phyloP scores from a whole-genome alignment of 2,888 invertebrate genomes.

The Galerucella calmariensis region DNA sequence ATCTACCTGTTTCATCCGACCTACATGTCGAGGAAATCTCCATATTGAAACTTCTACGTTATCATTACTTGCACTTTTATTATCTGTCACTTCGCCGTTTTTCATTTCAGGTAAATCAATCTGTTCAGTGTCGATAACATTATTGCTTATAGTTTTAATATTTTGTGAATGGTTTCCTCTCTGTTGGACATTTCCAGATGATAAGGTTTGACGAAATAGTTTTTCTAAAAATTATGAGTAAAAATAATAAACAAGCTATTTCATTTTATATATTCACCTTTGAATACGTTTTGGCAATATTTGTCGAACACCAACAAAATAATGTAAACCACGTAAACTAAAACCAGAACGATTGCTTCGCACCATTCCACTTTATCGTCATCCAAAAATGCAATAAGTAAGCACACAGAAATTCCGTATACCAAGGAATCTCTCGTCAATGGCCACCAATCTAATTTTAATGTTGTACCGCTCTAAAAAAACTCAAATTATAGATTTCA shows the following conservation, averaged over 20 bases:
- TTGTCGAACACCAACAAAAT: slow-evolving; percentile 19
- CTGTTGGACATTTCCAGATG: not conserved
- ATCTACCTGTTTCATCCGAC: too few relatives aligned
- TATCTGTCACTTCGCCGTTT: not conserved
- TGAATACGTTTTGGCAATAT: slow-evolving; percentile 9
- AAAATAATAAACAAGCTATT: not conserved
- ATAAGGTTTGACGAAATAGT: not conserved
- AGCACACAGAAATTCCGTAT: slow-evolving; percentile 24
- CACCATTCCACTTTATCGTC: slow-evolving; percentile 28
- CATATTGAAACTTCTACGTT: not conserved
- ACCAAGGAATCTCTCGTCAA: slow-evolving; percentile 24
- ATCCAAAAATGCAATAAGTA: slow-evolving; percentile 21
- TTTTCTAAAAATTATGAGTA: not conserved
- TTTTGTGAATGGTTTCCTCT: not conserved
- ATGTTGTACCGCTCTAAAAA: slow-evolving; percentile 17
- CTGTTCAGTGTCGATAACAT: not conserved
- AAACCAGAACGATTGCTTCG: slow-evolving; percentile 19
- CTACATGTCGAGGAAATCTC: slow-evolving; percentile 5
- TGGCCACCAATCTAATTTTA: slow-evolving; percentile 28
- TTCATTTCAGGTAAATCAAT: not conserved
- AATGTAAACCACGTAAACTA: slow-evolving; percentile 19
- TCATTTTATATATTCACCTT: slow-evolving; percentile 1
- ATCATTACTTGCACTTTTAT: not conserved
- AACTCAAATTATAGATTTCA: not conserved
- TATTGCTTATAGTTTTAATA: slow-evolving; percentile 1